Percentiles rank a stretch among this genome's conserved stretches.
These are phyloP conservation scores for Callitettix versicolor DNA, from an alignment of 1,140 invertebrate genomes.

Conservation along the genomic window DNA sequence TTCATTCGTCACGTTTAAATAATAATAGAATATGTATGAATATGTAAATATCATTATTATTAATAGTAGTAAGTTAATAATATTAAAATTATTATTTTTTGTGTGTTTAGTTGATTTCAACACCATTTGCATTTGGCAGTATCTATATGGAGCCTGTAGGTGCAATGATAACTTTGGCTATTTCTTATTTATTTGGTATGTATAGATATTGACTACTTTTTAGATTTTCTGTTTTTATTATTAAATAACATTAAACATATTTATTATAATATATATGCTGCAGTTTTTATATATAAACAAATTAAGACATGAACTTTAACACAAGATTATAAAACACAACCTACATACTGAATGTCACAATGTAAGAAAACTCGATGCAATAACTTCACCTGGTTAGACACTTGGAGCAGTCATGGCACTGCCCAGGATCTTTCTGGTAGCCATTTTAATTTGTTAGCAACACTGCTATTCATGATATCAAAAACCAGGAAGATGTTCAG, in stretches of 20 bases:
- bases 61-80: neutral
- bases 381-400: too few species aligned
- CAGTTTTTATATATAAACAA: neutral
- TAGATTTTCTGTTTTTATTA: neutral
- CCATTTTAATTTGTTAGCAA: too few species aligned
- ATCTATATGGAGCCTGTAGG: slow-evolving; percentile 70
- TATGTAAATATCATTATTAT: neutral
- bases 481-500: too few species aligned
- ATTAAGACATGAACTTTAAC: too few species aligned
- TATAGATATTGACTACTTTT: slow-evolving; percentile 10
- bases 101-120: slow-evolving; percentile 61
- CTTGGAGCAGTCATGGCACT: too few species aligned
- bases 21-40: too few species aligned
- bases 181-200: slow-evolving; percentile 77
- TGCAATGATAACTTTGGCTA: slow-evolving; percentile 74
- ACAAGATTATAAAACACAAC: too few species aligned
- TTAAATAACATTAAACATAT: neutral
- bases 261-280: neutral
- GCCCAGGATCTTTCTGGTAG: too few species aligned
- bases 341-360: too few species aligned
- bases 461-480: too few species aligned
- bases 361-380: too few species aligned
- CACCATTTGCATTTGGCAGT: slow-evolving; percentile 79
- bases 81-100: slow-evolving; percentile 5
- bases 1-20: too few species aligned